A percentile compares a stretch with the other conserved stretches of the same genome.
These are phyloP conservation scores for Morone chrysops DNA, from an alignment of 2,113 vertebrate species.

Conservation along the genomic window DNA sequence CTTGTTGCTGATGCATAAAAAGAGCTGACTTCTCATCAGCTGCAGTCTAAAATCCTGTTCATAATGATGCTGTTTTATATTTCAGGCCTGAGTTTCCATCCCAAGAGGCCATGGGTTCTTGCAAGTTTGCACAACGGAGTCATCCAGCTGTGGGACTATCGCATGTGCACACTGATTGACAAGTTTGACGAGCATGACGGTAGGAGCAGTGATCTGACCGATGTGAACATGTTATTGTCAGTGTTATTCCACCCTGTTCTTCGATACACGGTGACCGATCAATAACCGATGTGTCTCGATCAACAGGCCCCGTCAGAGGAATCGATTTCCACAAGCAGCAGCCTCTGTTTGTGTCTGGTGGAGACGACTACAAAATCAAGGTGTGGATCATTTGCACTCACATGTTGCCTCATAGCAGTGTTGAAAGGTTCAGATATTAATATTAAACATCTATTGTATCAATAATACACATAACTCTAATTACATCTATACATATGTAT, in stretches of 20 bases:
- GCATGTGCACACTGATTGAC: conserved; percentile 98
- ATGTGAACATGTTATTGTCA: neutral
- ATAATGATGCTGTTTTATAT: neutral
- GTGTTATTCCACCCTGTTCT: neutral
- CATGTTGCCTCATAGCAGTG: neutral
- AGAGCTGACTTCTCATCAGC: accelerated
- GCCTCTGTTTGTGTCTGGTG: conserved; percentile 96
- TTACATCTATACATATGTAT: neutral
- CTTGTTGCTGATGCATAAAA: accelerated
- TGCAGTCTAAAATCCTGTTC: neutral
- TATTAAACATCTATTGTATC: neutral
- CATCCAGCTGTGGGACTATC: conserved; percentile 98
- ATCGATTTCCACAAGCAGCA: conserved; percentile 99
- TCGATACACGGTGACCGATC: neutral
- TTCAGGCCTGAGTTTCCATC: conserved; percentile 95
- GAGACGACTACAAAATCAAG: conserved; percentile 99
- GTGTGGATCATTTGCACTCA: conserved; percentile 70
- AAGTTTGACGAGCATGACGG: conserved; percentile 98
- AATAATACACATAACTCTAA: neutral
- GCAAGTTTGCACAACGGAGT: conserved; percentile 97
- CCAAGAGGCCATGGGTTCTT: conserved; percentile 96
- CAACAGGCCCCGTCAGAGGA: conserved; percentile 91
- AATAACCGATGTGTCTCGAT: neutral
- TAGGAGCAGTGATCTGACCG: conserved; percentile 58
- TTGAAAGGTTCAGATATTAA: neutral